These are phyloP conservation scores for Drosophila cracens DNA, from an alignment of 2,888 invertebrate genomes.

Conservation along the genomic window DNA sequence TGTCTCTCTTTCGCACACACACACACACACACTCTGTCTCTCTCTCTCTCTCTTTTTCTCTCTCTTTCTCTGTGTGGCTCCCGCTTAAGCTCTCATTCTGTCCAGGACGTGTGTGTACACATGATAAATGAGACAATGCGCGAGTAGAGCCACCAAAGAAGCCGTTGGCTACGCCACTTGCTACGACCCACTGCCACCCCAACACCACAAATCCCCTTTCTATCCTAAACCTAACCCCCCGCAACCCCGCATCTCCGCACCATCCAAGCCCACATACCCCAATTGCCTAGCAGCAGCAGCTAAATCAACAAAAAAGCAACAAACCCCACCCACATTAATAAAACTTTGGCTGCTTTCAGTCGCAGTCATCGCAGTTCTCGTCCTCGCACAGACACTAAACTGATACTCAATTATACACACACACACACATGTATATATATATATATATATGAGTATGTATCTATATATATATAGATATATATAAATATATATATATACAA, in stretches of 20 bases:
- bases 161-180: slow-evolving; percentile 63
- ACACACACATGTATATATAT: slow-evolving; percentile 38
- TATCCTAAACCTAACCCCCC: background rate
- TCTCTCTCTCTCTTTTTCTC: slow-evolving; percentile 3
- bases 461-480: slow-evolving; percentile 28
- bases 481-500: slow-evolving; percentile 30
- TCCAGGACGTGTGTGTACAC: slow-evolving; percentile 63
- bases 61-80: background rate
- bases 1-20: background rate
- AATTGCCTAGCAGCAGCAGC: slow-evolving; percentile 42
- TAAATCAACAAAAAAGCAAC: slow-evolving; percentile 71
- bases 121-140: slow-evolving; percentile 75
- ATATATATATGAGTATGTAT: slow-evolving; percentile 5
- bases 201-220: slow-evolving; percentile 1
- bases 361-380: slow-evolving; percentile 44
- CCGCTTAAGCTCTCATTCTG: slow-evolving; percentile 33
- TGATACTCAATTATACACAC: slow-evolving; percentile 77
- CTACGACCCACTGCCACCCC: slow-evolving; percentile 11
- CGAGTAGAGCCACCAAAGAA: slow-evolving; percentile 51
- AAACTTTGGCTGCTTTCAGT: slow-evolving; percentile 75
- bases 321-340: slow-evolving; percentile 70
- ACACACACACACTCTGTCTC: background rate
- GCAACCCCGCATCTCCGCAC: background rate
- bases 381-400: slow-evolving; percentile 70
- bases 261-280: background rate